A percentile compares a stretch with the other conserved stretches of the same genome.
These are phyloP conservation scores for Ornithorhynchus anatinus DNA, from an alignment of 2,113 vertebrate genomes.

Conservation along the genomic window DNA sequence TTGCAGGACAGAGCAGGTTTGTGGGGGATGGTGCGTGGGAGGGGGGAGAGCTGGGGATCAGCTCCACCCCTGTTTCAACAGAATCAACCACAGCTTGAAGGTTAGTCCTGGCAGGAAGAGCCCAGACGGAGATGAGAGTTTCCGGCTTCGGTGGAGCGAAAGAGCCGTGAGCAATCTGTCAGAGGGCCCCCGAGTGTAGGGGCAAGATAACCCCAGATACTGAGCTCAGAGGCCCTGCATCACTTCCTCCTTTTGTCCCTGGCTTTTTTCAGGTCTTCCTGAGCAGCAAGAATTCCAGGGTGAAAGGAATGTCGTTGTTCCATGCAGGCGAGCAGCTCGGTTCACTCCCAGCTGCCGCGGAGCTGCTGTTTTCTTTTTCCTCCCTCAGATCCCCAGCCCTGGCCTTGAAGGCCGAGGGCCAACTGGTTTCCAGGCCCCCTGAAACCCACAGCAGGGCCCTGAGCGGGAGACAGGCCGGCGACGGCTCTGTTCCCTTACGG, in stretches of 20 bases:
- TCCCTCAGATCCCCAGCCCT: neutral
- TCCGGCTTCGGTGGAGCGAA: conserved; percentile 39
- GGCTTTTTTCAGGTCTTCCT: conserved; percentile 69
- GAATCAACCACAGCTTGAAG: neutral
- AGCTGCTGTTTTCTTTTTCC: neutral
- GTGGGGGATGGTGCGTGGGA: neutral
- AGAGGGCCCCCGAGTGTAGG: conserved; percentile 44
- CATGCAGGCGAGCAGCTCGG: neutral
- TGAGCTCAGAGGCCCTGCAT: conserved; percentile 22
- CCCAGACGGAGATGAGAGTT: conserved; percentile 56
- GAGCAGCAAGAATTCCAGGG: conserved; percentile 49
- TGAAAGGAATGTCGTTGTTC: conserved; percentile 49
- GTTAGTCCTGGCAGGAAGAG: conserved; percentile 58
- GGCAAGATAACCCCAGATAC: conserved; percentile 59
- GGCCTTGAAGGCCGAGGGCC: neutral
- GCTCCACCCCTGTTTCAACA: neutral
- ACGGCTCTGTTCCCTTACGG: too few species aligned
- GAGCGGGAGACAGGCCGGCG: too few species aligned
- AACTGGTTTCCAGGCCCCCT: neutral
- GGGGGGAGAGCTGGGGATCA: rapidly evolving
- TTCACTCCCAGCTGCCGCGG: rapidly evolving
- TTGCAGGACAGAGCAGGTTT: neutral
- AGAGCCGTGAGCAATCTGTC: conserved; percentile 49
- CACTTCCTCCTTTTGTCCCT: conserved; percentile 72
- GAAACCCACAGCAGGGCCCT: too few species aligned